Evolutionary conservation across 2,113 vertebrate genomes (phyloP), one percentile per base, ranked within the genome.

Genomic region (Entelurus aequoreus): DNA sequence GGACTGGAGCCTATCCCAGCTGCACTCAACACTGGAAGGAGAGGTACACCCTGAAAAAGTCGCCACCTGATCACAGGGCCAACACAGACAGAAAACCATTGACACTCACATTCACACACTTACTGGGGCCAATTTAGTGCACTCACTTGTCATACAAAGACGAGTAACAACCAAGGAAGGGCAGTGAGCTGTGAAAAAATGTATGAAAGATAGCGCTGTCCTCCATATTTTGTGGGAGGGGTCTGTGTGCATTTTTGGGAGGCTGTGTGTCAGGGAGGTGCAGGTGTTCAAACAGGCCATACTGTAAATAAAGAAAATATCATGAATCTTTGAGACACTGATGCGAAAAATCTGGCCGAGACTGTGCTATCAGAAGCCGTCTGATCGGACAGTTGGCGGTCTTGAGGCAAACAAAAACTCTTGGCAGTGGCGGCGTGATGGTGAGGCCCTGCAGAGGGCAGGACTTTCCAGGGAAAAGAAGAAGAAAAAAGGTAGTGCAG

Each of bases 381-480:
- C 65, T 6, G 53, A 60, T 50, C 68, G 74, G 71, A 75, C 76
- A 75, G 63, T 68, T 48, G 60, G 78, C 63, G 19, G 69, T 74
- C 68, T 75, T 1, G 64, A 77, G 54, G 66, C 75, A 70, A 72
- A 78, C 48, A 12, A 35, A 68, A 75, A 72, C 62, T 77, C 67
- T 68, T 82, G 79, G 77, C 79, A 71, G 60, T 47, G 6, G 71
- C 66, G 73, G 62, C 21, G 67, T 73, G 74, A 78, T 74, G 69
- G 78, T 80, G 66, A 76, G 79, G 81, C 71, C 81, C 74, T 60
- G 65, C 61, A 66, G 64, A 77, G 72, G 74, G 76, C 71, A 81
- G 59, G 71, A 79, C 69, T 82, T 79, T 78, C 74, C 74, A 79
- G 53, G 28, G 28, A 28, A 3, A 49, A 53, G 60, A 28, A 54